Base-by-base conservation (phyloP, 2,797 vertebrate species). In the Fratercula arctica region DNA sequence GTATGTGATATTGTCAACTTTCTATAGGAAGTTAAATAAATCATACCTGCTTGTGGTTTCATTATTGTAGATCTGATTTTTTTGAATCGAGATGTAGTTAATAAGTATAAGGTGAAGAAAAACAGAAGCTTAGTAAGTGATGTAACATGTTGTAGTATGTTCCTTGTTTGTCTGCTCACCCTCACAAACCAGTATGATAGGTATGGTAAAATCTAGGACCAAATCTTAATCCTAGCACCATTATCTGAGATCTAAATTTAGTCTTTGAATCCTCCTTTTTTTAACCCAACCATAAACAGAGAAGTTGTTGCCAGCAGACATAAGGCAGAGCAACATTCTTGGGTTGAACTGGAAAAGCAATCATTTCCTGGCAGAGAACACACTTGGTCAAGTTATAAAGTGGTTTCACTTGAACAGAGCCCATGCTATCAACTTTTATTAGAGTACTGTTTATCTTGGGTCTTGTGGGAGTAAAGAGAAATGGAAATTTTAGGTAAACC, bases 271-370 rank as follows among this genome's bases (percentile, higher is more conserved):
- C 64, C 89, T 95, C 50, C 84, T 73, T n/a, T 93, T 48, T 78
- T 90, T 41, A 91, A 94, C 93, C 97, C 96, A 97, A 96, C 96
- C 94, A 72, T 97, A 93, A 91, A 90, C 92, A 69, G 90, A 97
- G 91, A 95, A 43, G 67, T 78, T 95, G 91, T 90, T 97, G 91
- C 96, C 84, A 94, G 67, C 92, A 97, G 97, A 97, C 96, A 93
- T 94, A 96, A 97, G 97, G 93, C 97, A 97, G 96, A 96, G 63
- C 70, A 91, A 85, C 97, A 98, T 97, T 98, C 96, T 96, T 97
- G 74, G 37, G 86, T 87, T 85, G 89, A 95, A 93, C 76, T 97
- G 96, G 96, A 93, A 97, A 98, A 97, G 97, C 96, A 97, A 75
- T 98, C 93, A 93, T 97, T 97, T 98, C 97, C 97, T 97, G 97